Base-by-base conservation (phyloP, 1,140 invertebrate species). In the Bombyx mori region DNA sequence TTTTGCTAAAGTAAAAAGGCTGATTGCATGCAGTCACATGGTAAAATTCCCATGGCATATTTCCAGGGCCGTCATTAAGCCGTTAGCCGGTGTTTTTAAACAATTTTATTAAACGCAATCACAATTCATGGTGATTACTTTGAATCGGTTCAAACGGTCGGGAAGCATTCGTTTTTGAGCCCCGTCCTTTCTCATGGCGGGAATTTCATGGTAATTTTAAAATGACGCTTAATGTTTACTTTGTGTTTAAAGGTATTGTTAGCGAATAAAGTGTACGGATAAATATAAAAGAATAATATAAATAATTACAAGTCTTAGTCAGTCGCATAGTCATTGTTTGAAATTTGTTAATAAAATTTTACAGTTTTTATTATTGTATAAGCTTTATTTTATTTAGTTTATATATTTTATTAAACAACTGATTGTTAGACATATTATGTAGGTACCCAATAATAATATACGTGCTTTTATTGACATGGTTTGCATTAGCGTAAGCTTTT, bases 41-140 rank as follows among this genome's bases (percentile, higher is more conserved):
- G 55, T 52, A 26, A 43, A 8, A 54, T 71, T 78, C 77, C 62
- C 77, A 76, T 12, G 42, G 12, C 8, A 47, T 47, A 47, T 12
- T 9, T 10, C 62, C 57, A 54, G 56, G 58, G 53, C 59, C 43
- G 48, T 63, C 52, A 78, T 78, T 77, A 79, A 60, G 62, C 60
- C 50, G 54, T 73, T 66, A 68, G 59, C 52, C 56, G 50, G 63
- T 65, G 65, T 69, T 67, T 66, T 75, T 71, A 78, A 73, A 78
- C 69, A 68, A 72, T 78, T 80, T 78, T 68, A 77, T 78, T 75
- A 73, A 56, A 63, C 55, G 52, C 56, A 56, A 26, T 57, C 61
- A 60, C 67, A 65, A 73, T 77, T 51, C 50, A 51, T 26, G 22
- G 50, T 51, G 42, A 51, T 35, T 67, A 66, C 66, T 58, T 57